Conservation (phyloP, 2,113 vertebrate genomes). For the Gallinago media region DNA sequence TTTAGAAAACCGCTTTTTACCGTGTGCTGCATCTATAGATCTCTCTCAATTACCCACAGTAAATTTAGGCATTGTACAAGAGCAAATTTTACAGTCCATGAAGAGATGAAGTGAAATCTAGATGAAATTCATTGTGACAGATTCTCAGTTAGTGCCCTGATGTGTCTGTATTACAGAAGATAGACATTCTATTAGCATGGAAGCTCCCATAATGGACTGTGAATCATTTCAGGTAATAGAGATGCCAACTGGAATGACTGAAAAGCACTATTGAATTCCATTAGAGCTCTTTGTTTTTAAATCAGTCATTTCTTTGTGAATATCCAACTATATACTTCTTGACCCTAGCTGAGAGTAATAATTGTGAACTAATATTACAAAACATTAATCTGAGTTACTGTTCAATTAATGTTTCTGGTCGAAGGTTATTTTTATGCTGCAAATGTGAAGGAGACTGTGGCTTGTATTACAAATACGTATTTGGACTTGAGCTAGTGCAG, state of each 20-base stretch:
- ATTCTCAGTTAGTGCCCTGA: conserved; percentile 89
- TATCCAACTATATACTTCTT: conserved; percentile 84
- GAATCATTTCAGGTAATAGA: conserved; percentile 95
- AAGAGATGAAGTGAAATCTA: conserved; percentile 87
- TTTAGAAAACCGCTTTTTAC: conserved; percentile 73
- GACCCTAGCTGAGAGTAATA: conserved; percentile 80
- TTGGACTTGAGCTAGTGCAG: conserved; percentile 36
- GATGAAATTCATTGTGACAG: conserved; percentile 91
- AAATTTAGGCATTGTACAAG: conserved; percentile 87
- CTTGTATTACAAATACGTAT: conserved; percentile 50
- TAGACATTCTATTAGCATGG: conserved; percentile 93
- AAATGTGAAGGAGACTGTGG: conserved; percentile 58
- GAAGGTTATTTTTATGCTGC: conserved; percentile 68
- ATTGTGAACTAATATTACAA: conserved; percentile 84
- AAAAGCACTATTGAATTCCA: conserved; percentile 89
- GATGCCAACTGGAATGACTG: conserved; percentile 88
- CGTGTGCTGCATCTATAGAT: conserved; percentile 80
- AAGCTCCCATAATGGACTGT: conserved; percentile 90
- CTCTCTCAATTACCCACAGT: conserved; percentile 88
- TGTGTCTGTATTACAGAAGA: conserved; percentile 94
- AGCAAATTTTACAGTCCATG: conserved; percentile 88
- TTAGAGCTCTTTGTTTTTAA: conserved; percentile 92
- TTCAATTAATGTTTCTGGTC: conserved; percentile 76
- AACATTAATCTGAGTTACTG: conserved; percentile 84
- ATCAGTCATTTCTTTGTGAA: conserved; percentile 90